Base-by-base conservation (phyloP, 2,113 vertebrate genomes). In the Gasterosteus nipponicus region DNA sequence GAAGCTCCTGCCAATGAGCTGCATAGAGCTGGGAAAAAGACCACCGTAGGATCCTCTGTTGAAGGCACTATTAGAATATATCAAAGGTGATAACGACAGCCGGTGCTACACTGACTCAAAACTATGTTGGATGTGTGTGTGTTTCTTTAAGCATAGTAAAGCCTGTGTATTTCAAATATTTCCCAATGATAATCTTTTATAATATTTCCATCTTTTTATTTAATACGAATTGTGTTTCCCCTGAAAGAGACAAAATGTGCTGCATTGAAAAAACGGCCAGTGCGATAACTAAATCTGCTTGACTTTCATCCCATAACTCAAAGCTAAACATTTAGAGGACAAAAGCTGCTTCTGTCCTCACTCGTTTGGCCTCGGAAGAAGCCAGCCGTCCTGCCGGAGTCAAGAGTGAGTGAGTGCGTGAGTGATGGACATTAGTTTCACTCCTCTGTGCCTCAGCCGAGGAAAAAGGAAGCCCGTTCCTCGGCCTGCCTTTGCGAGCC, bases 41-140 rank as follows among this genome's bases (percentile, higher is more conserved):
- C 94, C 91, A 88, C 88, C 92, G 90, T 92, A 59, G 93, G 94
- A 93, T 92, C 94, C 91, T 88, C 82, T 69, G 58, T 87, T 84
- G 87, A 88, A 92, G 92, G 90, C 89, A 90, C 85, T 85, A 83
- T 85, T 75, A 93, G 90, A 90, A 89, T 85, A 91, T 90, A 79
- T 88, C 89, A 85, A 90, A 90, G 88, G 81, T 86, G 75, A 87
- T 87, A 82, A 87, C 89, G 87, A 91, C 76, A 72, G 62, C 65
- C 81, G 80, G 74, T 81, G 85, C 65, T 60, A 81, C 73, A 74
- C 59, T 73, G 51, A 77, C 60, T 61, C 47, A 72, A 60, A 74
- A 38, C 46, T 74, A 16, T 66, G 57, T 44, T 18, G 19, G n/a
- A 58, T 65, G 4, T 77, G 19, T 67, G 16, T 69, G 58, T 15